phyloP scores from a whole-genome alignment of 2,888 invertebrate genomes.

The Cerastoderma edule region DNA sequence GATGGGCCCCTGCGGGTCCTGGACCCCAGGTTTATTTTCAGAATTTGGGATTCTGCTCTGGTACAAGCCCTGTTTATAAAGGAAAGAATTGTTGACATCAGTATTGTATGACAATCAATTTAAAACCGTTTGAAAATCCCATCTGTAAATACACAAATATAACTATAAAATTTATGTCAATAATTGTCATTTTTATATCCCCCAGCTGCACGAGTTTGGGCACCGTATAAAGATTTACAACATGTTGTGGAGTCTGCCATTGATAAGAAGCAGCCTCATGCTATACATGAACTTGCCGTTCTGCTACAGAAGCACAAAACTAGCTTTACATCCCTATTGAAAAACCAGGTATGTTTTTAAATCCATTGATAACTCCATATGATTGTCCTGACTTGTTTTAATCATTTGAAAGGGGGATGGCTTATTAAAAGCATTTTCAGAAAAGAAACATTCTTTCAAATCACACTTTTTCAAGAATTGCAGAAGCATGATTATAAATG shows the following conservation, averaged over 20 bases:
- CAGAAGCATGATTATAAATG: neutral
- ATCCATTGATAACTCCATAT: no score
- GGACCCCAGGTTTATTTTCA: neutral
- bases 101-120: no score
- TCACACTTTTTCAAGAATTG: neutral
- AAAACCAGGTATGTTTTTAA: conserved; percentile 89
- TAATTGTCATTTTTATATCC: conserved; percentile 7
- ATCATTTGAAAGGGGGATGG: no score
- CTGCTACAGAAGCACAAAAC: conserved; percentile 92
- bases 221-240: conserved; percentile 82
- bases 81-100: no score
- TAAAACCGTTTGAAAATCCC: neutral
- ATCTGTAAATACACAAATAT: neutral
- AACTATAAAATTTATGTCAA: neutral
- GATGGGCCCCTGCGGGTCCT: no score
- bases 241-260: conserved; percentile 82
- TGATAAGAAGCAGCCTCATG: conserved; percentile 78
- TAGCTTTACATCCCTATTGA: conserved; percentile 92
- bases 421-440: neutral
- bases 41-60: no score
- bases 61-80: no score
- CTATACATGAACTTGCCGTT: conserved; percentile 88
- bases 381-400: no score
- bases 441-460: neutral
- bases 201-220: conserved; percentile 82